Conservation (phyloP, 2,113 vertebrate species). For the Sinocyclocheilus anshuiensis region DNA sequence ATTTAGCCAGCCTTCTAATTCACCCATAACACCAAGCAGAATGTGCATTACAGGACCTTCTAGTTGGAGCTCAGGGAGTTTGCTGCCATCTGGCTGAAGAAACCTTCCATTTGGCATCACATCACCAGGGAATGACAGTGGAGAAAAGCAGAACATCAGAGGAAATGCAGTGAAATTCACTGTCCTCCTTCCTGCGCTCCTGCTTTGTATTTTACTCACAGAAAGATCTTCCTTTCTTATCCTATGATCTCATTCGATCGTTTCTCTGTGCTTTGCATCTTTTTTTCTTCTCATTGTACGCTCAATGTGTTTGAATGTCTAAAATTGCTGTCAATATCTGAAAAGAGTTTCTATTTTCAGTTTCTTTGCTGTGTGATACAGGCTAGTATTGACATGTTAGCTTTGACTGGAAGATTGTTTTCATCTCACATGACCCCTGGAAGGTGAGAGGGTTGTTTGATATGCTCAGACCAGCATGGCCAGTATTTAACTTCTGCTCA, state of each 20-base stretch:
- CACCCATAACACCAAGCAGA: background rate
- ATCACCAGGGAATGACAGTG: constrained; percentile 2
- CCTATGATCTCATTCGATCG: background rate
- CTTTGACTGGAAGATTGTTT: background rate
- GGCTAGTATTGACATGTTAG: background rate
- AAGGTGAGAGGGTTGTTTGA: background rate
- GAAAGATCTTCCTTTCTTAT: background rate
- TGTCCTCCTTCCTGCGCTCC: background rate
- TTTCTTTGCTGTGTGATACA: background rate
- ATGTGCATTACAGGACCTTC: background rate
- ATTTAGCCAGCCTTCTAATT: background rate
- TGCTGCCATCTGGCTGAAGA: constrained; percentile 41
- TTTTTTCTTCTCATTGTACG: background rate
- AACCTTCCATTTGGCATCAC: constrained; percentile 16
- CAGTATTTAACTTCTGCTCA: constrained; percentile 2
- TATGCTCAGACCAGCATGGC: background rate
- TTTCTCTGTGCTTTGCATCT: background rate
- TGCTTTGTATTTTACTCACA: constrained; percentile 3
- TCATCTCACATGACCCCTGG: background rate
- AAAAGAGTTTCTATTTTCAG: background rate
- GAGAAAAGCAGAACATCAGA: constrained; percentile 1
- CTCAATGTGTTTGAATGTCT: background rate
- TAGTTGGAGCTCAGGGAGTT: constrained; percentile 23
- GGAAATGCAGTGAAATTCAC: background rate
- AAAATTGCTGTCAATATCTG: constrained; percentile 2